Percentiles rank a stretch among this genome's conserved stretches.
phyloP scores from a whole-genome alignment of 2,113 vertebrate species.

The Crocuta crocuta region DNA sequence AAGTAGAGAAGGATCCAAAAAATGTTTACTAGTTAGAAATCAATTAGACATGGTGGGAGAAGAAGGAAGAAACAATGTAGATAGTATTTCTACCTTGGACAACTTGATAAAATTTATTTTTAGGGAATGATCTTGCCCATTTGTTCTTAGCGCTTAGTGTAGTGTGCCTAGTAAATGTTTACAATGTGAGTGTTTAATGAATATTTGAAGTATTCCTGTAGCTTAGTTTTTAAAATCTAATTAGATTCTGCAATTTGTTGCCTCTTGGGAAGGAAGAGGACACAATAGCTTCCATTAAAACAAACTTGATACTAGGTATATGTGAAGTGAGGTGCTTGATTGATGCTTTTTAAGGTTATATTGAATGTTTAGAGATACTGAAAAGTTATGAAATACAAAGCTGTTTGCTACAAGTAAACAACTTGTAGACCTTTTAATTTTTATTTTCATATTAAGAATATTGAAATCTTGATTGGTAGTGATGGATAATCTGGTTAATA shows the following conservation, averaged over 20 bases:
- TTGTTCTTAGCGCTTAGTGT: slow-evolving; percentile 19
- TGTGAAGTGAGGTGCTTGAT: neutral
- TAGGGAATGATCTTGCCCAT: neutral
- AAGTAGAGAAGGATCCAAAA: neutral
- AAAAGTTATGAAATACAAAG: slow-evolving; percentile 48
- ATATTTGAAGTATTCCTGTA: slow-evolving; percentile 11
- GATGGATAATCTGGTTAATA: neutral
- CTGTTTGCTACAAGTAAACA: neutral
- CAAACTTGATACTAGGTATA: slow-evolving; percentile 30
- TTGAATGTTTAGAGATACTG: neutral
- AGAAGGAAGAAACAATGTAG: neutral
- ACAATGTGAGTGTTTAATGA: neutral
- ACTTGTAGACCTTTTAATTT: neutral
- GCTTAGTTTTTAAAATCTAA: slow-evolving; percentile 47
- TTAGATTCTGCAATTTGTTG: slow-evolving; percentile 8
- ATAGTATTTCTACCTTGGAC: neutral
- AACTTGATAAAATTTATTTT: slow-evolving; percentile 35
- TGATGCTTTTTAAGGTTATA: slow-evolving; percentile 19
- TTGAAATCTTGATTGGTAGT: neutral
- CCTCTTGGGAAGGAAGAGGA: slow-evolving; percentile 14
- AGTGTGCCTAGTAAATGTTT: neutral
- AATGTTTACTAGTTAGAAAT: slow-evolving; percentile 1
- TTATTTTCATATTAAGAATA: neutral
- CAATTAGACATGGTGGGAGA: neutral
- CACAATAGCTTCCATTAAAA: neutral